phyloP scores from a whole-genome alignment of 35 echinoderm and acorn worm genomes.

The Heliocidaris tuberculata region DNA sequence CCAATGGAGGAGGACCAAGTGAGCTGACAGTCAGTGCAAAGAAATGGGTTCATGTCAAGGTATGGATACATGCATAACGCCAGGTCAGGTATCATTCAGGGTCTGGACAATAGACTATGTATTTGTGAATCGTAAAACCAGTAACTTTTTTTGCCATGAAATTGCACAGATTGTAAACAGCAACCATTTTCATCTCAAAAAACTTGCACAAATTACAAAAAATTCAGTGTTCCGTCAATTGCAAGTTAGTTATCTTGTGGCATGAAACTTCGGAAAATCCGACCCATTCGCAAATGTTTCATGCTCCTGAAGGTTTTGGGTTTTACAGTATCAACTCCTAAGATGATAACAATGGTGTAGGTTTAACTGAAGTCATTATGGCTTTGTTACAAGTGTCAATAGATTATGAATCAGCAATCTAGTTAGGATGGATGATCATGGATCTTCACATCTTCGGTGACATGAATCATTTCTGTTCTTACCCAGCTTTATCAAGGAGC shows the following conservation, averaged over 20 bases:
- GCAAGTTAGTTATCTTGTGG: neutral
- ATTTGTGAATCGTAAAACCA: neutral
- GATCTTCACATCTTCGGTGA: too few species aligned
- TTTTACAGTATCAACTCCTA: neutral
- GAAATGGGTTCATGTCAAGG: slow-evolving; percentile 76
- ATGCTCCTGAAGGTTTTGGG: neutral
- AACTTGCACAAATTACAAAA: neutral
- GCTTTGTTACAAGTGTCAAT: too few species aligned
- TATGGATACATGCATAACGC: slow-evolving; percentile 45
- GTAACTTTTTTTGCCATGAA: neutral
- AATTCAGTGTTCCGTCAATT: neutral
- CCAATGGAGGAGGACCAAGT: slow-evolving; percentile 25
- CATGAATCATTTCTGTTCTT: too few species aligned
- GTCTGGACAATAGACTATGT: too few species aligned
- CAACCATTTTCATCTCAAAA: neutral
- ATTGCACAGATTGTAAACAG: neutral
- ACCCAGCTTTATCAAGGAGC: too few species aligned
- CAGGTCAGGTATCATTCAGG: too few species aligned
- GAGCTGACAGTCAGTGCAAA: slow-evolving; percentile 59
- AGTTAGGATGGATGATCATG: too few species aligned
- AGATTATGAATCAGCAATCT: too few species aligned
- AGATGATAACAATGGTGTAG: too few species aligned
- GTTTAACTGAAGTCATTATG: too few species aligned
- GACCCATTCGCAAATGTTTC: neutral
- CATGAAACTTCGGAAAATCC: neutral